Evolutionary conservation across 1,140 invertebrate species (phyloP), one percentile per base, ranked within the genome.

Genomic region (Chionoecetes opilio): DNA sequence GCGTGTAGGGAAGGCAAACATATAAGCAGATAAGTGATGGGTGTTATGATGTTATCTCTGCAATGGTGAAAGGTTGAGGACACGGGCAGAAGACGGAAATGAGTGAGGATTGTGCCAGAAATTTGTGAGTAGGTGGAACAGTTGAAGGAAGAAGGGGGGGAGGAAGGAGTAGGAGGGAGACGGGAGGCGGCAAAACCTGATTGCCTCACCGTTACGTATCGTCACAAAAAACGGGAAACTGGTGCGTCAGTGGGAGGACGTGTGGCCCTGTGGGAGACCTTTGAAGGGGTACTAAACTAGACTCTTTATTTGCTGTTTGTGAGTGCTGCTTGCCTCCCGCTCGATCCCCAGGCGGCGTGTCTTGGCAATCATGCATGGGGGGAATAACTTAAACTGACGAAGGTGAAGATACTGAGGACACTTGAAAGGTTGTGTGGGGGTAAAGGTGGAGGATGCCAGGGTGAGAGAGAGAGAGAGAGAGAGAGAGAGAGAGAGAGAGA

Each of bases 171-270:
- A 32, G n/a, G 84, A 31, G 84, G 84, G 14, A 37, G 35, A 88
- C 9, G n/a, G 86, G 6, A 26, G 29, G 86, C 32, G n/a, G 38
- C 86, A 88, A 38, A 38, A 38, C 35, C 29, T 38, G 86, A 37
- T 38, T 88, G 86, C 86, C 38, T 38, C 86, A 88, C 86, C 86
- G 86, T 88, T 88, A 88, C 35, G 63, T n/a, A 32, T 35, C 26
- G 26, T 29, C 86, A 88, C 35, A 88, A 88, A 88, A 88, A 88
- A 88, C 86, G 35, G 86, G 86, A 88, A 88, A 88, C 86, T 37
- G n/a, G 35, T 37, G 86, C 32, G 38, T 88, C 35, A 21, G 86
- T 88, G 86, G 86, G 35, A 38, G 32, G 34, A 35, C 86, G 86
- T 41, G 38, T 29, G 29, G 35, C 35, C 38, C 35, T 21, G 34